Evolutionary conservation across 2,888 invertebrate genomes (phyloP), one percentile per base, ranked within the genome.

Genomic region (Sinhomidia bicolor): DNA sequence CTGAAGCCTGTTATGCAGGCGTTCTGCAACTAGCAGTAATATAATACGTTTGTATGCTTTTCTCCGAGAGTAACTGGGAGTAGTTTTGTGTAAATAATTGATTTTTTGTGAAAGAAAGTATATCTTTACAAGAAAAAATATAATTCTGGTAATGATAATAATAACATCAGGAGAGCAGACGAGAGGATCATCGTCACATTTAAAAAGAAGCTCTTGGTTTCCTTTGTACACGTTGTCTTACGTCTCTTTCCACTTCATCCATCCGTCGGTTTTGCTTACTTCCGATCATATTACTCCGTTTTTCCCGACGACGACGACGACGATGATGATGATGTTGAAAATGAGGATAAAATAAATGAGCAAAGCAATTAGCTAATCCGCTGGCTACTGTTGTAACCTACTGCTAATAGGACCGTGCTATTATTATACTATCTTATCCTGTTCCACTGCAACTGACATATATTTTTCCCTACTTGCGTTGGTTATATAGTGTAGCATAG

Each of bases 341-440:
- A 14, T 51, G 51, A 26, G 26, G 26, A 83, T 74, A 54, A 54
- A 51, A 57, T 54, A 83, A 83, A 83, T 83, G 83, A 83, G 83
- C 17, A 12, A 74, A 71, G 83, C 74, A 83, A 83, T 83, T 83
- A 83, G 83, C 74, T 83, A 83, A 83, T 83, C 83, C 83, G n/a
- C n/a, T 62, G 29, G 62, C 32, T 29, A 0, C 0, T 32, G 32
- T n/a, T 10, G n/a, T 7, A 41, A 41, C 10, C 6, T 41, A 41
- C 5, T 41, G 10, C 5, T 41, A 41, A 41, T 41, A 41, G 10
- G 41, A 41, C 41, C 6, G 41, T 41, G 41, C 41, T 7, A 7
- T 41, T 41, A 41, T 41, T 7, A 41, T 10, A 41, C 10, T 41
- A 41, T 10, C 41, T 41, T 41, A 41, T 41, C 10, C 10, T 41